Evolutionary conservation across 2,888 invertebrate species (phyloP).

Genomic region (Synanthedon andrenaeformis): DNA sequence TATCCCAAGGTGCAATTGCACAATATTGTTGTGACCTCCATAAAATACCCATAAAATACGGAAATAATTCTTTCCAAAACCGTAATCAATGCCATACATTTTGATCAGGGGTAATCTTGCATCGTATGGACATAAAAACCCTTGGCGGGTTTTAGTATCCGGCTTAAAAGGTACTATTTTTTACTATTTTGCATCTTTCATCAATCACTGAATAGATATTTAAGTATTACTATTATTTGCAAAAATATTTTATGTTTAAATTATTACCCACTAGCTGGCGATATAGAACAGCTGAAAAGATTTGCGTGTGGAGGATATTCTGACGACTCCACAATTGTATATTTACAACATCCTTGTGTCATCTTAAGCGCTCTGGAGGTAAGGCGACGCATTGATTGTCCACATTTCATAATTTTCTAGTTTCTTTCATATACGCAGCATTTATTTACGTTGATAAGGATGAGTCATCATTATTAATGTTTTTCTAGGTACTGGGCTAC

Average conservation of each 20-base stretch:
- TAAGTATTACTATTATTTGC: too few species aligned
- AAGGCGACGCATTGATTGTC: constrained; percentile 10
- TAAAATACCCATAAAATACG: too few species aligned
- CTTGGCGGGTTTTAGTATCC: constrained; percentile 88
- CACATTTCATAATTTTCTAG: not conserved
- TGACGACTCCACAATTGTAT: constrained; percentile 87
- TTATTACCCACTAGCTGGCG: constrained; percentile 69
- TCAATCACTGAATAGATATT: too few species aligned
- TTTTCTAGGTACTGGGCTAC: constrained; percentile 81
- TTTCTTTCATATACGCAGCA: not conserved
- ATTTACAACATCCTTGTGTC: constrained; percentile 88
- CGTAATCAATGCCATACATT: constrained; percentile 87
- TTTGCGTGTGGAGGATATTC: constrained; percentile 87
- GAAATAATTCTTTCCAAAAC: constrained; percentile 13
- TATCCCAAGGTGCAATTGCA: too few species aligned
- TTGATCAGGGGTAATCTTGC: constrained; percentile 89
- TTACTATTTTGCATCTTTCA: constrained; percentile 5
- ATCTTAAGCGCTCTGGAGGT: constrained; percentile 87
- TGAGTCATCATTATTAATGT: constrained; percentile 1
- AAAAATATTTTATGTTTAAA: not conserved
- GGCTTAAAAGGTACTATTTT: constrained; percentile 80
- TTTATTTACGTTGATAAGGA: not conserved
- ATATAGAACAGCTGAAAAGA: constrained; percentile 85
- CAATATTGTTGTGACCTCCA: too few species aligned
- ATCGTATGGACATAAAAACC: constrained; percentile 87